Percentiles rank a stretch among this genome's conserved stretches.
Conservation (phyloP, 2,797 vertebrate genomes). For the Tolypeutes matacus region DNA sequence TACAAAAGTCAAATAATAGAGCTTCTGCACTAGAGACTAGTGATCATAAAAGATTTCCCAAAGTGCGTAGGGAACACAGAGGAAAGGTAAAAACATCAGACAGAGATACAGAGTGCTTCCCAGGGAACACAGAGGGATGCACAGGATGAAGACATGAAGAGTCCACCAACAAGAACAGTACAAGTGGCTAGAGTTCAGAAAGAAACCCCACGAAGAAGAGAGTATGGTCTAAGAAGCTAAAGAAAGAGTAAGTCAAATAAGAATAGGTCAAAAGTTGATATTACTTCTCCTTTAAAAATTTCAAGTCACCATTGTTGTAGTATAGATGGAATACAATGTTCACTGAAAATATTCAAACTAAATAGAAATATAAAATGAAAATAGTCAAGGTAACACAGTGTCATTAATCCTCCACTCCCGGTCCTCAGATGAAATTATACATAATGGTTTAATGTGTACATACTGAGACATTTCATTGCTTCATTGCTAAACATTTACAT, state of each 20-base stretch:
- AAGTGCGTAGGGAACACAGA: not conserved
- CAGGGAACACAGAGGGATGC: not conserved
- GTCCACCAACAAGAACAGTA: not conserved
- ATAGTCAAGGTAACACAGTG: not conserved
- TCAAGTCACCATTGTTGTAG: not conserved
- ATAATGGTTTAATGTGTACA: not conserved
- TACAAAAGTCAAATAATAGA: not conserved
- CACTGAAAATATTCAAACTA: not conserved
- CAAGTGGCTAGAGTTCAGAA: not conserved
- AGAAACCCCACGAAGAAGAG: not conserved
- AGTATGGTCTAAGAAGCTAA: not conserved
- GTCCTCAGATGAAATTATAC: slow-evolving; percentile 3
- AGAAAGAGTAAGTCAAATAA: not conserved
- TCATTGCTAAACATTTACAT: not conserved
- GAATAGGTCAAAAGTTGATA: not conserved
- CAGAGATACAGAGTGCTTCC: not conserved
- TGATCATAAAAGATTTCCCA: not conserved
- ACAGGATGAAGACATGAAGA: not conserved
- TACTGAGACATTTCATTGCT: not conserved
- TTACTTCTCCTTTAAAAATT: not conserved
- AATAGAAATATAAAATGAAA: slow-evolving; percentile 1
- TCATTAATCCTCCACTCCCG: not conserved
- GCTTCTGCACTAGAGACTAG: not conserved
- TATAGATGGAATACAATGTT: not conserved
- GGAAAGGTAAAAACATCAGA: not conserved